phyloP scores from a whole-genome alignment of 1,140 invertebrate genomes.

The Bombus consobrinus region DNA sequence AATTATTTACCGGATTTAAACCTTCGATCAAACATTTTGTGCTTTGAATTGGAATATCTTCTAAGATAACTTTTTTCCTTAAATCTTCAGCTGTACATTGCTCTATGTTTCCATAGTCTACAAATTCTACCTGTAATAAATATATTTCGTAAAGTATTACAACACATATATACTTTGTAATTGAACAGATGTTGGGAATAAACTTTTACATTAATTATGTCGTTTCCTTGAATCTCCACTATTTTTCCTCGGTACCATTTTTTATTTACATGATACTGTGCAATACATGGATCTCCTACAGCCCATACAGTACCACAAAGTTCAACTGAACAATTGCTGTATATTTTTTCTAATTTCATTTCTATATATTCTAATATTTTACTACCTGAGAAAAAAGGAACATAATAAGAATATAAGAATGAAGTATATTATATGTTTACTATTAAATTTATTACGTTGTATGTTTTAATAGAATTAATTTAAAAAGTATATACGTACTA shows the following conservation, averaged over 20 bases:
- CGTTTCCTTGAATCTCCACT: slow-evolving; percentile 55
- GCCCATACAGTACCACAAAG: slow-evolving; percentile 82
- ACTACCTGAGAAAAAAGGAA: slow-evolving; percentile 16
- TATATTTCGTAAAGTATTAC: not conserved
- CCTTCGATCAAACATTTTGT: slow-evolving; percentile 76
- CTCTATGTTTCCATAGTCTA: slow-evolving; percentile 84
- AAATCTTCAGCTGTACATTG: slow-evolving; percentile 82
- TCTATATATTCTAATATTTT: slow-evolving; percentile 19
- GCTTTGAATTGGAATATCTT: slow-evolving; percentile 84
- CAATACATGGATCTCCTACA: slow-evolving; percentile 86
- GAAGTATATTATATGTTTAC: not conserved
- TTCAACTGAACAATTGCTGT: slow-evolving; percentile 78
- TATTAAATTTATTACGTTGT: not conserved
- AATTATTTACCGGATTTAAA: slow-evolving; percentile 75
- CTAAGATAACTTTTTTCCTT: slow-evolving; percentile 84
- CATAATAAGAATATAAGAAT: not conserved
- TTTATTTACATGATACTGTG: slow-evolving; percentile 84
- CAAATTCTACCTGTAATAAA: slow-evolving; percentile 77
- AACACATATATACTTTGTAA: slow-evolving; percentile 26
- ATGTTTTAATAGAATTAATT: slow-evolving; percentile 2
- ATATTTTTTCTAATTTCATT: slow-evolving; percentile 80
- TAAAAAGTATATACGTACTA: slow-evolving; percentile 45
- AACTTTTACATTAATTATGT: slow-evolving; percentile 64
- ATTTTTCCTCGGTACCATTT: slow-evolving; percentile 83
- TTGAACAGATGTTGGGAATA: not conserved